These are phyloP conservation scores for Pocillopora grandis DNA, from an alignment of 92 coral and sea anemone genomes.

Conservation along the genomic window DNA sequence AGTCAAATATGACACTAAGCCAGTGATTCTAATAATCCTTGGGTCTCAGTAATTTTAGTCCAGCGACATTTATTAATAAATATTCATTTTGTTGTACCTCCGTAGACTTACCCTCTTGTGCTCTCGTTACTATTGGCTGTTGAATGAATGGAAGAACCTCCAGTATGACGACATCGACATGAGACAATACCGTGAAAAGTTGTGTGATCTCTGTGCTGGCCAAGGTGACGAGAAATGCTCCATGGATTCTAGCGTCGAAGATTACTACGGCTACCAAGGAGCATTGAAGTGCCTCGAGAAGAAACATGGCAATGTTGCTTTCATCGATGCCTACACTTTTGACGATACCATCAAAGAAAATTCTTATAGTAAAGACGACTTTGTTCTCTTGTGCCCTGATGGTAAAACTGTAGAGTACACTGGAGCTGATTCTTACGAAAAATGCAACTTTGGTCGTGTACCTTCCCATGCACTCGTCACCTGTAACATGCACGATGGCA, in stretches of 20 bases:
- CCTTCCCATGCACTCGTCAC: slow-evolving; percentile 58
- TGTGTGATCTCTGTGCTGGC: slow-evolving; percentile 59
- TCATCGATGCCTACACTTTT: slow-evolving; percentile 45
- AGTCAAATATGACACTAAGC: too few relatives aligned
- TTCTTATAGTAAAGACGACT: slow-evolving; percentile 19
- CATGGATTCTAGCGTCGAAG: slow-evolving; percentile 17
- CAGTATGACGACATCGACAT: slow-evolving; percentile 45
- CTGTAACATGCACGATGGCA: slow-evolving; percentile 54
- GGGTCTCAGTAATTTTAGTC: too few relatives aligned
- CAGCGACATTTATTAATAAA: too few relatives aligned
- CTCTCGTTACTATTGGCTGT: slow-evolving; percentile 43
- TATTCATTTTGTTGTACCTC: neutral
- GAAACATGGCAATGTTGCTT: slow-evolving; percentile 48
- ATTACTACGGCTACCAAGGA: slow-evolving; percentile 33
- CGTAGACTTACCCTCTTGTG: slow-evolving; percentile 24
- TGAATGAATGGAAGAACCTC: slow-evolving; percentile 39
- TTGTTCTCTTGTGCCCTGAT: slow-evolving; percentile 54
- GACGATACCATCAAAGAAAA: slow-evolving; percentile 11
- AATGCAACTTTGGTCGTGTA: slow-evolving; percentile 64
- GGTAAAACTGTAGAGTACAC: slow-evolving; percentile 44
- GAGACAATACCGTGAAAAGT: slow-evolving; percentile 34
- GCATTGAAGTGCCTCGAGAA: slow-evolving; percentile 26
- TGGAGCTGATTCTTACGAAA: slow-evolving; percentile 31
- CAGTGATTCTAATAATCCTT: too few relatives aligned
- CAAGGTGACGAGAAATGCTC: slow-evolving; percentile 44